Percentiles rank a stretch among this genome's conserved stretches.
These are phyloP conservation scores for Diachasma alloeum DNA, from an alignment of 1,140 invertebrate species.

Conservation along the genomic window DNA sequence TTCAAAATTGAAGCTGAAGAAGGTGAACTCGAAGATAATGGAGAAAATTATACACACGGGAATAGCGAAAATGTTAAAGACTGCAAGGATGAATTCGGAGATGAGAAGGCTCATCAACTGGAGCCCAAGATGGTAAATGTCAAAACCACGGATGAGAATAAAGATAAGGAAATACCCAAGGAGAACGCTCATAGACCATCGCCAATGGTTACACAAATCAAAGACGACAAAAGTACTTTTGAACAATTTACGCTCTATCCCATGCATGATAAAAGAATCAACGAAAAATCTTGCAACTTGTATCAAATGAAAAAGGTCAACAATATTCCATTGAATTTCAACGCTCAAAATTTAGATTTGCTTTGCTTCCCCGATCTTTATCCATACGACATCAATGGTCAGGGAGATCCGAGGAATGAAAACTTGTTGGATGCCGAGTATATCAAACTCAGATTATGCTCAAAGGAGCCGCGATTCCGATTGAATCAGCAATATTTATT, in stretches of 20 bases:
- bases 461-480: conserved; percentile 41
- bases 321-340: conserved; percentile 35
- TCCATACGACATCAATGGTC: conserved; percentile 42
- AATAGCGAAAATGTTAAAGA: too few species aligned
- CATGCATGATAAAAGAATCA: conserved; percentile 43
- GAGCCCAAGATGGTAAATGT: too few species aligned
- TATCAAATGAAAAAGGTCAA: conserved; percentile 48
- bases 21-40: too few species aligned
- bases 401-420: conserved; percentile 29
- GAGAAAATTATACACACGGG: too few species aligned
- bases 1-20: neutral
- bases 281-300: conserved; percentile 35
- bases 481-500: too few species aligned
- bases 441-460: conserved; percentile 41
- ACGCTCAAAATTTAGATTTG: conserved; percentile 37
- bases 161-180: too few species aligned
- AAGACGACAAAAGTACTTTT: conserved; percentile 36
- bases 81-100: too few species aligned
- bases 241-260: conserved; percentile 46
- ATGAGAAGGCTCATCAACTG: too few species aligned
- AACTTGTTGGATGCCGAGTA: conserved; percentile 39
- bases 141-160: too few species aligned
- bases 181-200: too few species aligned
- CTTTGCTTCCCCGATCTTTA: conserved; percentile 48
- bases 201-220: neutral